Base-by-base conservation (phyloP, 2,113 vertebrate species). In the Globicephala melas region DNA sequence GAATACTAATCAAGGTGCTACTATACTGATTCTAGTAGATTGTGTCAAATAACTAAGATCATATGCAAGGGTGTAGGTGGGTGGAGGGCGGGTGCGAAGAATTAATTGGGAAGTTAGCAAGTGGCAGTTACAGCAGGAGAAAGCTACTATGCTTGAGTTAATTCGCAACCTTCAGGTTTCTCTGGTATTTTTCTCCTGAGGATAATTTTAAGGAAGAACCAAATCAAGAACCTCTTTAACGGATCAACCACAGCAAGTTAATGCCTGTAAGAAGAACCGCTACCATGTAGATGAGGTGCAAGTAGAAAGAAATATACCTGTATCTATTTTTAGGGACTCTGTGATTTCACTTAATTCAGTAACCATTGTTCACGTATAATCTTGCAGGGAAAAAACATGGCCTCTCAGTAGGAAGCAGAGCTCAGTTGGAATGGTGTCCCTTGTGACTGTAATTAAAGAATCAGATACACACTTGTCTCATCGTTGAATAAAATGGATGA, bases 41-140 rank as follows among this genome's bases (percentile, higher is more conserved):
- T 87, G 91, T 97, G 97, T 97, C 96, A 97, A 97, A 90, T 97
- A 94, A 96, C 92, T 97, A 97, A 97, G 96, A 96, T 97, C 80
- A 47, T 95, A 95, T 97, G 97, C 92, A 97, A 94, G 80, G 83
- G 96, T 92, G 84, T 96, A 94, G 92, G 98, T 95, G 94, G 87
- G 87, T 90, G 87, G 83, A 96, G 65, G 74, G 95, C 10, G 90
- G 95, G 92, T 90, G 95, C 8, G 36, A 97, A 97, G 94, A 93
- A 96, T 96, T 97, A 97, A 97, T 91, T 94, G 94, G 97, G 58
- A 96, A 96, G 88, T 92, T 91, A 96, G 65, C 97, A 96, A 97
- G 97, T 96, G 97, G 92, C 79, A 96, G 83, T 90, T 96, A 70
- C 77, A 95, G 86, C n/a, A 73, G 60, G 11, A 97, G 74, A 93